These are phyloP conservation scores for Anomalospiza imberbis DNA, from an alignment of 2,797 vertebrate genomes.

Conservation along the genomic window DNA sequence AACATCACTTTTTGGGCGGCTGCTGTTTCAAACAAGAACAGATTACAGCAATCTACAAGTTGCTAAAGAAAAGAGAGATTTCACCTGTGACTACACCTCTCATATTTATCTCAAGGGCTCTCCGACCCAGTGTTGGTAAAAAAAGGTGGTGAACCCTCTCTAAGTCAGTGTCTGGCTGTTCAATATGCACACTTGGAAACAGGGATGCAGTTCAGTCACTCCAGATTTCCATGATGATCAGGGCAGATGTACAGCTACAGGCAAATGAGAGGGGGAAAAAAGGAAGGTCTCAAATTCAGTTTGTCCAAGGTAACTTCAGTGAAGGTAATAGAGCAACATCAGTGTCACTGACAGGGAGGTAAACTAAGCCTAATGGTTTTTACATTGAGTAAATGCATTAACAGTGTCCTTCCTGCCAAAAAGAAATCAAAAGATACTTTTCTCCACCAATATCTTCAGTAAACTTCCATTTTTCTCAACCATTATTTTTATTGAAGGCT, in stretches of 20 bases:
- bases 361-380: not conserved
- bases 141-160: not conserved
- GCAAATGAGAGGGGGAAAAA: not conserved
- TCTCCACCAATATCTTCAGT: conserved; percentile 34
- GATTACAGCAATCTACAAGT: not conserved
- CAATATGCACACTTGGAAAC: not conserved
- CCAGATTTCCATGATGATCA: not conserved
- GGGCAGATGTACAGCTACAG: not conserved
- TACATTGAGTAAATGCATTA: conserved; percentile 33
- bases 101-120: not conserved
- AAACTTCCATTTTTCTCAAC: conserved; percentile 57
- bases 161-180: not conserved
- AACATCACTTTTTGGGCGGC: not conserved
- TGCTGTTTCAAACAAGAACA: not conserved
- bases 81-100: not conserved
- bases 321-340: not conserved
- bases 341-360: not conserved
- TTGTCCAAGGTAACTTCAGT: not conserved
- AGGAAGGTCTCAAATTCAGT: not conserved
- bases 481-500: conserved; percentile 51
- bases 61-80: not conserved
- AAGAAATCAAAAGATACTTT: not conserved
- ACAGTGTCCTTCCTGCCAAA: conserved; percentile 20
- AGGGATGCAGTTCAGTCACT: not conserved
- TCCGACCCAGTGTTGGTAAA: not conserved